Conservation (phyloP, 2,797 vertebrate genomes). For the Margarornis squamiger region DNA sequence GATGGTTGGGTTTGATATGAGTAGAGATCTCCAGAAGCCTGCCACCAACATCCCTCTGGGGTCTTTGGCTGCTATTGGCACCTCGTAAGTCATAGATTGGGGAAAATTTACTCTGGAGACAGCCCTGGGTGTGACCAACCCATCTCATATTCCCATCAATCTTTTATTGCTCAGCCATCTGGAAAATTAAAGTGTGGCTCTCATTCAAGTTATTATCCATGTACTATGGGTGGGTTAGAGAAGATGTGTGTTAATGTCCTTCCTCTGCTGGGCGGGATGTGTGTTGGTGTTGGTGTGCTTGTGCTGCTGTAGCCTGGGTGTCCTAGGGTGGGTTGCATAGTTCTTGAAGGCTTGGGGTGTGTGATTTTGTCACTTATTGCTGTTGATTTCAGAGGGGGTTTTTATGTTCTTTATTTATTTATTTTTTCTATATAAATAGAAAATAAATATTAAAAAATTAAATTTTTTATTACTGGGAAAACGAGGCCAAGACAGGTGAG, state of each 20-base stretch:
- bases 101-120: conserved; percentile 8
- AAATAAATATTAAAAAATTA: neutral
- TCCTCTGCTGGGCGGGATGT: neutral
- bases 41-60: conserved; percentile 91
- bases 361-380: neutral
- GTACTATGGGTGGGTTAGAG: neutral
- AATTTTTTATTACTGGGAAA: neutral
- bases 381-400: neutral
- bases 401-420: rapidly evolving
- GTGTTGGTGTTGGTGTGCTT: neutral
- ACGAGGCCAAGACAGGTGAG: neutral
- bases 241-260: neutral
- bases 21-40: conserved; percentile 92
- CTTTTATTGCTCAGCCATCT: conserved; percentile 61
- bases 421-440: neutral
- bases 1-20: conserved; percentile 99
- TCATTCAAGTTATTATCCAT: conserved; percentile 23
- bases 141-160: conserved; percentile 50
- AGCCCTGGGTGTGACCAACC: conserved; percentile 40
- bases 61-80: conserved; percentile 91
- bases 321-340: neutral
- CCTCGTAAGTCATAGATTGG: conserved; percentile 85
- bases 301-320: neutral
- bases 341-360: rapidly evolving
- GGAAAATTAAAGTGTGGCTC: conserved; percentile 70